Base-by-base conservation (phyloP, 2,113 vertebrate species). In the Penelope pileata region DNA sequence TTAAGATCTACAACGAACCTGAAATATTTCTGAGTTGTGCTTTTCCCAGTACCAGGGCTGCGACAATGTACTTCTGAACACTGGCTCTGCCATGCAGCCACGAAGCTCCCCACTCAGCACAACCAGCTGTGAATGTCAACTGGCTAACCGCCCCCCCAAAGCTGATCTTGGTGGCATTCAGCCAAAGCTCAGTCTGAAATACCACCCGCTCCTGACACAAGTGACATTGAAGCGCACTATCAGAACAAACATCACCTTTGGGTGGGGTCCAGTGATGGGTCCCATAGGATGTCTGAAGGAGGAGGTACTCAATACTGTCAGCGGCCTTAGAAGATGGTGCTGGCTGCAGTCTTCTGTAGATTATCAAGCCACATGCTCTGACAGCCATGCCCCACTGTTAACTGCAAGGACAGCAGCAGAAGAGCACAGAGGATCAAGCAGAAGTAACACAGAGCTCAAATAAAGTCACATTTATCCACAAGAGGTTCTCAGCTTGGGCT, bases 191-290 rank as follows among this genome's bases (percentile, higher is more conserved):
- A 40, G 59, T 7, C 73, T 51, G 48, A 26, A 86, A 62, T 9
- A 22, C 36, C 60, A 38, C 23, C 30, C 19, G 7, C 9, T 51
- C 43, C 38, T 2, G 2, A 63, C 51, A 63, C 30, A 64, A 40
- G 9, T 0, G 4, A 32, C 29, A 12, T 2, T 32, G 10, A 42
- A 29, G 30, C 2, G 12, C 7, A 15, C 32, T n/a, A 59, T 4
- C 11, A 80, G 50, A 78, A 56, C 18, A 63, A 88, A 42, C 26
- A 47, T n/a, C 62, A 99, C 99, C 99, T 99, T 99, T 99, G 36
- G 99, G 99, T 22, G 99, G 99, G 17, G 99, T 99, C 99, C 99
- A 99, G 97, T 99, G 99, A 92, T 99, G 98, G 40, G 96, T 94
- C 42, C 99, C 99, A 5, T 99, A 98, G 7, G 99, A 99, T 2